These are phyloP conservation scores for Vollenhovia emeryi DNA, from an alignment of 1,140 invertebrate genomes.

Conservation along the genomic window DNA sequence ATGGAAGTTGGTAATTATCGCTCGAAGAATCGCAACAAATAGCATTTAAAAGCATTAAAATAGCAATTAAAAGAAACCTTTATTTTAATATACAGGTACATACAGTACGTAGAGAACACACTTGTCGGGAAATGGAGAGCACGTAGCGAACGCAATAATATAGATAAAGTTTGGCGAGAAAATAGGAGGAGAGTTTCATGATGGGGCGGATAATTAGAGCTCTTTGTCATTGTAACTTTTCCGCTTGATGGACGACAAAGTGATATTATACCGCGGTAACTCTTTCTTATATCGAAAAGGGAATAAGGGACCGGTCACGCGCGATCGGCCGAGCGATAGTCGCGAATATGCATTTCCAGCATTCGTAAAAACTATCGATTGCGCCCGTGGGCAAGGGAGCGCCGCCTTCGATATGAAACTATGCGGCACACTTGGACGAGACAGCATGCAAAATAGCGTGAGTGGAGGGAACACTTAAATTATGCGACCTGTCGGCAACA, in stretches of 20 bases:
- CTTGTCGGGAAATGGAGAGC: background rate
- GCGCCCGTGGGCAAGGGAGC: background rate
- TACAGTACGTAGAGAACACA: background rate
- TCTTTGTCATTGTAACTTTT: background rate
- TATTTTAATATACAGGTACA: background rate
- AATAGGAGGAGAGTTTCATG: background rate
- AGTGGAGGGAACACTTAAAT: constrained; percentile 64
- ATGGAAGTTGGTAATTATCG: background rate
- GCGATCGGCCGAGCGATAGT: background rate
- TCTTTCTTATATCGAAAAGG: background rate
- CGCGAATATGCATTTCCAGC: constrained; percentile 47
- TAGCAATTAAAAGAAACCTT: background rate
- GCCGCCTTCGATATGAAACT: constrained; percentile 40
- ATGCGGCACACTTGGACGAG: constrained; percentile 44
- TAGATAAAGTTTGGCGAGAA: background rate
- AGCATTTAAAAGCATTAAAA: constrained; percentile 21
- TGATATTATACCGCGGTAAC: background rate
- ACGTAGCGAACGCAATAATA: background rate
- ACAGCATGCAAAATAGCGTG: constrained; percentile 68
- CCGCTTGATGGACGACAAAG: background rate
- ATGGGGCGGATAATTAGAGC: background rate
- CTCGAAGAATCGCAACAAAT: background rate
- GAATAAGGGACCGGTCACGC: background rate
- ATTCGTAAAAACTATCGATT: constrained; percentile 49
- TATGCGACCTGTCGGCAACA: constrained; percentile 68